Percentiles rank a stretch among this genome's conserved stretches.
phyloP scores from a whole-genome alignment of 2,888 invertebrate genomes.

The Matsumyia berberina region DNA sequence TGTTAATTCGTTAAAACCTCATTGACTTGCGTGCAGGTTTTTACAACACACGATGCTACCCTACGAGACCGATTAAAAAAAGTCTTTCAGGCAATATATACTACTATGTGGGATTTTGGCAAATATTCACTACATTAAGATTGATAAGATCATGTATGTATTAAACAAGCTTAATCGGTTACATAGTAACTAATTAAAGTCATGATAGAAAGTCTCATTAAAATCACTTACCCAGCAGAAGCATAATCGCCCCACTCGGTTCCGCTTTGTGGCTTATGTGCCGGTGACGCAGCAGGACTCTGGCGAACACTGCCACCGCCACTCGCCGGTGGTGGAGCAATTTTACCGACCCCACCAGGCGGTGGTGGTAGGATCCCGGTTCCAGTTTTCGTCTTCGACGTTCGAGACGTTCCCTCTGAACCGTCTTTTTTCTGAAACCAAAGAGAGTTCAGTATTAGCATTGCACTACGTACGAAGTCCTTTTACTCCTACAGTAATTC shows the following conservation, averaged over 20 bases:
- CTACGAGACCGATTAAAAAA: too few species aligned
- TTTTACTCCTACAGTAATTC: conserved; percentile 91
- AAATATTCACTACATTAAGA: too few species aligned
- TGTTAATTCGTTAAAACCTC: too few species aligned
- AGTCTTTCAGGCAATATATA: too few species aligned
- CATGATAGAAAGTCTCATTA: too few species aligned
- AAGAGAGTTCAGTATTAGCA: conserved; percentile 41
- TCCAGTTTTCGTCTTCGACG: conserved; percentile 87
- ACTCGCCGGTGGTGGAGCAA: conserved; percentile 90
- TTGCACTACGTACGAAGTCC: neutral
- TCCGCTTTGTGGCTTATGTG: conserved; percentile 87
- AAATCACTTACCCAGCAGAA: conserved; percentile 86
- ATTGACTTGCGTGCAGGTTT: too few species aligned
- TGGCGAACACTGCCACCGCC: conserved; percentile 80
- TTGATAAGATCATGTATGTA: too few species aligned
- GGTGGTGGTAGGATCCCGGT: conserved; percentile 93
- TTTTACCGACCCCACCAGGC: conserved; percentile 88
- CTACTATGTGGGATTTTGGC: too few species aligned
- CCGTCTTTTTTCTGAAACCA: conserved; percentile 93
- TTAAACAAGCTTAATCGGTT: too few species aligned
- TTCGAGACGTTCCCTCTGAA: conserved; percentile 88
- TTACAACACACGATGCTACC: too few species aligned
- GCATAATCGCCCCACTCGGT: conserved; percentile 92
- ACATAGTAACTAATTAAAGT: too few species aligned
- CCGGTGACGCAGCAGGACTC: conserved; percentile 88